Conservation (phyloP, 1,140 invertebrate species). For the Drosophila parabipectinata region DNA sequence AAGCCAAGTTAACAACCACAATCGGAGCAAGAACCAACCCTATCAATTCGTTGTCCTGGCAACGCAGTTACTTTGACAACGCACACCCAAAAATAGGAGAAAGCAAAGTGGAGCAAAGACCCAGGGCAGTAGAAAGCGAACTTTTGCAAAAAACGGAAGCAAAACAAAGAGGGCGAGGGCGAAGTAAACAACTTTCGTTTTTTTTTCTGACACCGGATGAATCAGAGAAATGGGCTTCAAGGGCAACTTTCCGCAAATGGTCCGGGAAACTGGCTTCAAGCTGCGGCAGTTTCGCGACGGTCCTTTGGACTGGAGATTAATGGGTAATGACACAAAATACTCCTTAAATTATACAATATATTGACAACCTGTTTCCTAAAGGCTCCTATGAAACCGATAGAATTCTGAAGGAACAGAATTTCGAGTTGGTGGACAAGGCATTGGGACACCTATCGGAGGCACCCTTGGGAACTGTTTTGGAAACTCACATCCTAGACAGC, state of each 20-base stretch:
- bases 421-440: slow-evolving; percentile 72
- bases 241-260: slow-evolving; percentile 71
- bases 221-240: slow-evolving; percentile 58
- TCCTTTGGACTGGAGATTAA: slow-evolving; percentile 73
- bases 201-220: slow-evolving; percentile 20
- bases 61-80: slow-evolving; percentile 24
- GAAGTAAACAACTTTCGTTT: slow-evolving; percentile 56
- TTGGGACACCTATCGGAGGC: slow-evolving; percentile 73
- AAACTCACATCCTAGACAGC: slow-evolving; percentile 75
- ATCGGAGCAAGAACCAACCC: slow-evolving; percentile 8
- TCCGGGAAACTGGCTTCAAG: slow-evolving; percentile 74
- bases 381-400: slow-evolving; percentile 76
- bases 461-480: slow-evolving; percentile 66
- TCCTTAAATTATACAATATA: neutral
- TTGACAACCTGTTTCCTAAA: slow-evolving; percentile 3
- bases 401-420: slow-evolving; percentile 71
- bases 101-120: slow-evolving; percentile 39
- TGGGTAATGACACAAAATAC: slow-evolving; percentile 49
- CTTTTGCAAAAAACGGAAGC: slow-evolving; percentile 27
- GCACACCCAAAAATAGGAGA: slow-evolving; percentile 31
- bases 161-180: slow-evolving; percentile 41
- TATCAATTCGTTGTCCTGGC: slow-evolving; percentile 18
- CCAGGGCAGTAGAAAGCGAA: slow-evolving; percentile 19
- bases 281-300: slow-evolving; percentile 71
- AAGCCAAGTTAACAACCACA: slow-evolving; percentile 38